Evolutionary conservation across 2,888 invertebrate species (phyloP).

Genomic region (Erebia aethiops): DNA sequence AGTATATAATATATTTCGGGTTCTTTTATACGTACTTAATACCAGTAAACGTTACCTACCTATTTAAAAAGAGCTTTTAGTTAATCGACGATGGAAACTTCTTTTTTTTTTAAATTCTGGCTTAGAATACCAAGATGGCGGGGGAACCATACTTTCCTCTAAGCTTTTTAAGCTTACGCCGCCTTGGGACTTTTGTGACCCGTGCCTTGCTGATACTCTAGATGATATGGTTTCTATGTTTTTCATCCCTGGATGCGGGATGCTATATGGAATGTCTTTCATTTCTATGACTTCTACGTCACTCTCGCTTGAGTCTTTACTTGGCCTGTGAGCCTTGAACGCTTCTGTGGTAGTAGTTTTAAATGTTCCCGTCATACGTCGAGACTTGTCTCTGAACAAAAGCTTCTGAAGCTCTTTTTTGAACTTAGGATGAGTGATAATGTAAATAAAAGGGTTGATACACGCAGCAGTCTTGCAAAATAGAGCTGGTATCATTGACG

Average conservation of each 20-base stretch:
- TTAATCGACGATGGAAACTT: slow-evolving; percentile 71
- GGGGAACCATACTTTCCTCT: slow-evolving; percentile 65
- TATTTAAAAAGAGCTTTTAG: slow-evolving; percentile 51
- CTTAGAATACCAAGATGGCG: slow-evolving; percentile 80
- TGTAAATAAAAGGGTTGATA: slow-evolving; percentile 91
- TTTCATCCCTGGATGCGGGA: slow-evolving; percentile 45
- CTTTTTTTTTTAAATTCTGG: slow-evolving; percentile 79
- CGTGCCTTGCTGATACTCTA: slow-evolving; percentile 59
- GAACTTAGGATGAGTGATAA: slow-evolving; percentile 90
- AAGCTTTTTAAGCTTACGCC: slow-evolving; percentile 71
- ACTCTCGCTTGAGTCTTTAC: slow-evolving; percentile 73
- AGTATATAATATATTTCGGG: too few species aligned
- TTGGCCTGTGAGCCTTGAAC: slow-evolving; percentile 61
- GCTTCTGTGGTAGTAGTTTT: slow-evolving; percentile 65
- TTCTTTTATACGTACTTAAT: neutral
- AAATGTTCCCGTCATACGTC: slow-evolving; percentile 65
- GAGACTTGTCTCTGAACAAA: slow-evolving; percentile 67
- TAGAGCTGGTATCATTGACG: slow-evolving; percentile 89
- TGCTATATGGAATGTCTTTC: slow-evolving; percentile 73
- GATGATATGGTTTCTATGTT: slow-evolving; percentile 63
- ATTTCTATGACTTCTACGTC: slow-evolving; percentile 81
- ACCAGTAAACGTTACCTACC: neutral
- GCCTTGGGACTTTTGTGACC: slow-evolving; percentile 58
- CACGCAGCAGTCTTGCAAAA: slow-evolving; percentile 92
- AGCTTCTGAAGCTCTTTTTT: slow-evolving; percentile 83